These are phyloP conservation scores for Melanotaenia maccullochi DNA, from an alignment of 2,797 vertebrate genomes.

Conservation along the genomic window DNA sequence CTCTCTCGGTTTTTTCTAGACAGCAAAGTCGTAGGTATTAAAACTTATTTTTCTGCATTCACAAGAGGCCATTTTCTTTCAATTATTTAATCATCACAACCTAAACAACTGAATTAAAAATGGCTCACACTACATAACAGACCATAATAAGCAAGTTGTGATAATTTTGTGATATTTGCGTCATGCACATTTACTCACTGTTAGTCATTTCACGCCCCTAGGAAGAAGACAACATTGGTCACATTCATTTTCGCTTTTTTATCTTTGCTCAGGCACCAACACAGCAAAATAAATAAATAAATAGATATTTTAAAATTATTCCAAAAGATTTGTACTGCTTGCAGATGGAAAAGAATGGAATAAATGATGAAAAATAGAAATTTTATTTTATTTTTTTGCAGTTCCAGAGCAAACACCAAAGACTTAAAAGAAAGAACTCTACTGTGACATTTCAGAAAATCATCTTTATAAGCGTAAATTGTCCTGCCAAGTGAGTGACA, in stretches of 20 bases:
- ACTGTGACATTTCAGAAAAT: constrained; percentile 7
- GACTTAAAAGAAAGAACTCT: neutral
- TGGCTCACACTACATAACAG: constrained; percentile 22
- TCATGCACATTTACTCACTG: constrained; percentile 10
- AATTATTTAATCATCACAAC: constrained; percentile 19
- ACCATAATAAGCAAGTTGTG: neutral
- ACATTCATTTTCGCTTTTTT: neutral
- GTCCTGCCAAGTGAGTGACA: constrained; percentile 23
- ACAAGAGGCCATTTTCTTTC: constrained; percentile 25
- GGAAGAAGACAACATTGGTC: constrained; percentile 8
- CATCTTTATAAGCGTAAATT: constrained; percentile 10
- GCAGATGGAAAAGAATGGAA: no score
- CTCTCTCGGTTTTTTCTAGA: neutral
- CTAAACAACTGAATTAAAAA: constrained; percentile 19
- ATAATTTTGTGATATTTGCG: constrained; percentile 22
- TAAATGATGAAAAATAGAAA: no score
- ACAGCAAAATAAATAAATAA: neutral
- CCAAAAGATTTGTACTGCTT: neutral
- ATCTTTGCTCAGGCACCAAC: neutral
- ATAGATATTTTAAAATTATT: neutral
- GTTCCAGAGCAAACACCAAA: no score
- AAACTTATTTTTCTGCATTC: constrained; percentile 25
- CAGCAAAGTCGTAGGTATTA: constrained; percentile 10
- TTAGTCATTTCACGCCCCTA: constrained; percentile 29
- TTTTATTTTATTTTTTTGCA: no score